These are phyloP conservation scores for Dicranocentrus wangi DNA, from an alignment of 2,888 invertebrate genomes.

Conservation along the genomic window DNA sequence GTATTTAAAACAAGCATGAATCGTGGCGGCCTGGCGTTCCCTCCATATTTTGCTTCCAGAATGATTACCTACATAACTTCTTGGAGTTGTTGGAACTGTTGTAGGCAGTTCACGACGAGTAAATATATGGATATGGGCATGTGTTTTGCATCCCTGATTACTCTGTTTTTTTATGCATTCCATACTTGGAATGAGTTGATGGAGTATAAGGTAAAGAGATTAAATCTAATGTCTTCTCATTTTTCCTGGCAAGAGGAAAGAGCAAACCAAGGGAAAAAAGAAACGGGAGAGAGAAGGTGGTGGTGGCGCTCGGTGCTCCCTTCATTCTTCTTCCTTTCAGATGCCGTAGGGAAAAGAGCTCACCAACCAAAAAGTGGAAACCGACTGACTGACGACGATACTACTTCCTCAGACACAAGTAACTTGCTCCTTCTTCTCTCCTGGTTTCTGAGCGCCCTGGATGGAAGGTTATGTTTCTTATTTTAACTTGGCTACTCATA, in stretches of 20 bases:
- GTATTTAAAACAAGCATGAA: too few species aligned
- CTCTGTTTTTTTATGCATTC: neutral
- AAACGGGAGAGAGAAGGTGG: constrained; percentile 8
- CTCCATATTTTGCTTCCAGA: too few species aligned
- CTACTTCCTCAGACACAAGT: neutral
- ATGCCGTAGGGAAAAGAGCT: constrained; percentile 55
- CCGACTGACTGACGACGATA: constrained; percentile 7
- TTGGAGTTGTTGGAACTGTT: too few species aligned
- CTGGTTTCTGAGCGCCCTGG: too few species aligned
- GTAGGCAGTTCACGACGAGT: too few species aligned
- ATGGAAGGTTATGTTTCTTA: neutral
- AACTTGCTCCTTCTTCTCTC: constrained; percentile 5
- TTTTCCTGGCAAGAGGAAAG: constrained; percentile 4
- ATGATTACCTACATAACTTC: too few species aligned
- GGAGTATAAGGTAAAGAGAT: constrained; percentile 60
- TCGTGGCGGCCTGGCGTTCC: too few species aligned
- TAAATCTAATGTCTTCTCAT: constrained; percentile 57
- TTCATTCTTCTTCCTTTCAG: constrained; percentile 29
- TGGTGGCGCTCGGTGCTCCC: constrained; percentile 40
- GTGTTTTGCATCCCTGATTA: too few species aligned
- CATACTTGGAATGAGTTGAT: constrained; percentile 40
- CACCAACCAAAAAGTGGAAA: constrained; percentile 35
- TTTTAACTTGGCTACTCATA: neutral
- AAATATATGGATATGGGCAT: too few species aligned
- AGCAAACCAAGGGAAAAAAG: neutral